Base-by-base conservation (phyloP, 2,888 invertebrate species). In the Bugulina stolonifera region DNA sequence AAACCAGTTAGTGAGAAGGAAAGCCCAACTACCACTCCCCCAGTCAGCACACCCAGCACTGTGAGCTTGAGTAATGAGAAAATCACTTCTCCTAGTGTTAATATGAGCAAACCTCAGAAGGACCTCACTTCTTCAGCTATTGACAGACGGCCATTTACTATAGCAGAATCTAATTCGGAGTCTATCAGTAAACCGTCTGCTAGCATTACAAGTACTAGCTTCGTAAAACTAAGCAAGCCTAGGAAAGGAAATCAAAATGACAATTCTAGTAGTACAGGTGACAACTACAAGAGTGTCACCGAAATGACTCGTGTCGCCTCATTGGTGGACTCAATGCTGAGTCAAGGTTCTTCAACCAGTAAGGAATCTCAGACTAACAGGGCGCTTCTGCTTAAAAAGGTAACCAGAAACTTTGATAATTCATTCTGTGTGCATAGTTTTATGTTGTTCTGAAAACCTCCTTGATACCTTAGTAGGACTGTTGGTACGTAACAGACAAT, bases 291-390 rank as follows among this genome's bases (percentile, higher is more conserved):
- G 32, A 64, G 25, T 14, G 27, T 32, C 14, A 32, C 64, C 10
- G 32, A 32, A 2, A 27, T 64, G 2, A 64, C 64, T 25, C 64
- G 64, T 32, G 64, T 64, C 25, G 32, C 64, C 10, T 64, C 64
- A 34, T 64, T 64, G 32, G 64, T 64, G 27, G 64, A 64, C n/a
- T 64, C 64, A 32, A 27, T 64, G 29, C 32, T 64, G n/a, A 64
- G 64, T 34, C 64, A 64, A 5, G 32, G 64, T 5, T 14, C 64
- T 10, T 64, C 64, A 3, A 10, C 64, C n/a, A 64, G 5, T 27
- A 64, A 32, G 32, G 64, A 64, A 64, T 32, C 64, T 32, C 57
- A 57, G 57, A 25, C 57, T 18, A 57, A 18, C 5, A 2, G 64
- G 32, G 29, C 22, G 5, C 64, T 64, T 5, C n/a, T 64, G 34